phyloP scores from a whole-genome alignment of 37 sponge, comb jelly and placozoan species.

The Petrosia ficiformis region DNA sequence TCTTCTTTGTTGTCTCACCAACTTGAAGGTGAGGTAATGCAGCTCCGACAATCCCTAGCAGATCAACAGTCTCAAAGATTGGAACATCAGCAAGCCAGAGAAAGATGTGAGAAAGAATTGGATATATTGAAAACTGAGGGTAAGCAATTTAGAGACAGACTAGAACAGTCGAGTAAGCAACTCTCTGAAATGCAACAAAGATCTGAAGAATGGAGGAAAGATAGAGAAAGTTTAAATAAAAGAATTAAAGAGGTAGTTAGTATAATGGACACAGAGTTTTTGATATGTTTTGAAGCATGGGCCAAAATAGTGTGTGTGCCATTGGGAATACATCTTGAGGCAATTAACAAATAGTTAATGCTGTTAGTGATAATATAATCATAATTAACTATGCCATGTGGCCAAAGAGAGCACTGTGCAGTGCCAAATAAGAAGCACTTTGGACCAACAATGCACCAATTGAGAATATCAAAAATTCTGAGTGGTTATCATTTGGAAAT shows the following conservation, averaged over 20 bases:
- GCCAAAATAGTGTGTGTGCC: too few species aligned
- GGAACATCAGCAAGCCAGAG: conserved; percentile 1
- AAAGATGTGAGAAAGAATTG: conserved; percentile 15
- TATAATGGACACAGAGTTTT: too few species aligned
- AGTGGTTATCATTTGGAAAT: background rate
- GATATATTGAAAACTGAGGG: conserved; percentile 23
- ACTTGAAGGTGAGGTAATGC: background rate
- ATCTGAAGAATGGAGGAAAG: background rate
- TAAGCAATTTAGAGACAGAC: background rate
- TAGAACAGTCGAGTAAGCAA: conserved; percentile 1
- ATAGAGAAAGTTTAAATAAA: background rate
- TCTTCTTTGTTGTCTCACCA: background rate
- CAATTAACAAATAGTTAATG: too few species aligned
- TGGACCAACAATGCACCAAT: too few species aligned
- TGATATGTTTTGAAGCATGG: too few species aligned
- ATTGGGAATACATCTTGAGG: too few species aligned
- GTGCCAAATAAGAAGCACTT: too few species aligned
- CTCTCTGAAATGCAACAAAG: background rate
- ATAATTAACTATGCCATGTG: too few species aligned
- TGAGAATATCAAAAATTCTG: too few species aligned
- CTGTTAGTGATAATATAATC: too few species aligned
- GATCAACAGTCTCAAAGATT: conserved; percentile 15
- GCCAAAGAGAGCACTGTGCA: too few species aligned
- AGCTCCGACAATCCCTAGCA: conserved; percentile 9
- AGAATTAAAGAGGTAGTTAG: conserved; percentile 7